These are phyloP conservation scores for Hepsetus odoe DNA, from an alignment of 2,113 vertebrate species.

Conservation along the genomic window DNA sequence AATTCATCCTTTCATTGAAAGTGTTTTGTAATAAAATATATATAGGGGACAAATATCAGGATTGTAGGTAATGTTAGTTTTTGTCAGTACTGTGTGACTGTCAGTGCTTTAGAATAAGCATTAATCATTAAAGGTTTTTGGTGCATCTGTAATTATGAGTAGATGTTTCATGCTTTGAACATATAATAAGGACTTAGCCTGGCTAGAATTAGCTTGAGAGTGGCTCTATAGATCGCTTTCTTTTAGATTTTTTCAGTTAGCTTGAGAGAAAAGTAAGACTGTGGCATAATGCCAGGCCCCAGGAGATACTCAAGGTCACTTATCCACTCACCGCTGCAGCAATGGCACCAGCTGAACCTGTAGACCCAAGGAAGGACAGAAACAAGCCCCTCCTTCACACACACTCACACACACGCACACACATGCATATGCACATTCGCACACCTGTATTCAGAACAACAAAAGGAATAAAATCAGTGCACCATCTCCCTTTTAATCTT, in stretches of 20 bases:
- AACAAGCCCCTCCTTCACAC: not conserved
- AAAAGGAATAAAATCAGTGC: no score
- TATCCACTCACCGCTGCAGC: slow-evolving; percentile 42
- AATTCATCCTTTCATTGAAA: no score
- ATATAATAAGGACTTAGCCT: not conserved
- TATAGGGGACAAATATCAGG: no score
- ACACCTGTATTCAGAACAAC: no score
- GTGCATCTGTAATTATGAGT: no score
- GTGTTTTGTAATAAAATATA: no score
- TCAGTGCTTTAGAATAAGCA: no score
- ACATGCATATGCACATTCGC: no score
- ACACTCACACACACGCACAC: slow-evolving; percentile 1
- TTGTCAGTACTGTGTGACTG: no score
- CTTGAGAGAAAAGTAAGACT: slow-evolving; percentile 46
- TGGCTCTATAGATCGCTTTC: not conserved
- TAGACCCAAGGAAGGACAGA: slow-evolving; percentile 6
- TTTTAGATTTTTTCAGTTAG: not conserved
- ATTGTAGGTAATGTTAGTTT: no score
- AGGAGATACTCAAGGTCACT: slow-evolving; percentile 66
- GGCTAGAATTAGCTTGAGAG: not conserved
- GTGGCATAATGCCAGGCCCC: slow-evolving; percentile 67
- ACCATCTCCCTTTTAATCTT: no score
- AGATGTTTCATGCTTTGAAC: not conserved
- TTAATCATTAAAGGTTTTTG: no score
- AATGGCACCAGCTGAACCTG: slow-evolving; percentile 40